Percentiles rank a stretch among this genome's conserved stretches.
phyloP scores from a whole-genome alignment of 2,888 invertebrate genomes.

The Scotopteryx bipunctaria region DNA sequence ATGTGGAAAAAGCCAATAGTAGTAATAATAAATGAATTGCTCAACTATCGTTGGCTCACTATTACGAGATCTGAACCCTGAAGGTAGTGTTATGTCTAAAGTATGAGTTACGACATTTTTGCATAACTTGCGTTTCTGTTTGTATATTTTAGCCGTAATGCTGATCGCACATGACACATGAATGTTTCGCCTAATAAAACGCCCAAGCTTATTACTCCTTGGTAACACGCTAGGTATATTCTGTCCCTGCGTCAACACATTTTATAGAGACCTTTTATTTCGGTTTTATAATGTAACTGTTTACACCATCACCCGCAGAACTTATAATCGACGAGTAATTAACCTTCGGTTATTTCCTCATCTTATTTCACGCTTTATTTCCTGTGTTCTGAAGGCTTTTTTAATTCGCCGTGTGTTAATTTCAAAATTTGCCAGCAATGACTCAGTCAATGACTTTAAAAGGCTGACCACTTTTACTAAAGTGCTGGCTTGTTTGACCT shows the following conservation, averaged over 20 bases:
- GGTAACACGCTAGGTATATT: neutral
- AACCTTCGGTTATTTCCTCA: slow-evolving; percentile 36
- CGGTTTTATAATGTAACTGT: slow-evolving; percentile 9
- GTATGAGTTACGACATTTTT: no score
- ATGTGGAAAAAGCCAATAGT: no score
- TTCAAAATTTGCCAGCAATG: slow-evolving; percentile 14
- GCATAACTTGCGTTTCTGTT: no score
- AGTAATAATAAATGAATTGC: no score
- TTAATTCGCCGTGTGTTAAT: slow-evolving; percentile 18
- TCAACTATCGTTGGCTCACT: no score
- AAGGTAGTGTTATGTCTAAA: no score
- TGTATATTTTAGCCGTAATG: no score
- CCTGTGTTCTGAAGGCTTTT: slow-evolving; percentile 23
- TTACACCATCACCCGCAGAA: slow-evolving; percentile 21
- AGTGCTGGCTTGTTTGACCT: slow-evolving; percentile 4
- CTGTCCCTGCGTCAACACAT: neutral
- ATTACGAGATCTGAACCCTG: no score
- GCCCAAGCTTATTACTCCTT: neutral
- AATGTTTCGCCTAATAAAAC: neutral
- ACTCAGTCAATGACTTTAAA: slow-evolving; percentile 12
- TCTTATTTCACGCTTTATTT: slow-evolving; percentile 32
- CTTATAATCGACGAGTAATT: slow-evolving; percentile 27
- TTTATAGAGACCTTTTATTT: slow-evolving; percentile 15
- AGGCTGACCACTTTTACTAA: slow-evolving; percentile 19
- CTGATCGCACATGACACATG: no score